Conservation (phyloP, 2,113 vertebrate genomes). For the Panthera tigris region DNA sequence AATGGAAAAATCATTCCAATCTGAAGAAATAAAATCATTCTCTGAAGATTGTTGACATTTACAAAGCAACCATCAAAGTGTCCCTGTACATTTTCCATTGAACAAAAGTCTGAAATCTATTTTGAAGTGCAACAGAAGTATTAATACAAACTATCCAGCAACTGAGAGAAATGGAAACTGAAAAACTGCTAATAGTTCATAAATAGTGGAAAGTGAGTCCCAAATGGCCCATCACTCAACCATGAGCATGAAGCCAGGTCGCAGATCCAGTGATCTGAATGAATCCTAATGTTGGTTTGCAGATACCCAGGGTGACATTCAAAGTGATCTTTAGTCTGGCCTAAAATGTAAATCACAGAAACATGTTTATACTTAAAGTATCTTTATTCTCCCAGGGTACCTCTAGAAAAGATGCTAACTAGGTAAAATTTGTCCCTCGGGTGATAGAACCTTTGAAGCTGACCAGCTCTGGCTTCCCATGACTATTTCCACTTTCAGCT, state of each 20-base stretch:
- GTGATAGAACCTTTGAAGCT: neutral
- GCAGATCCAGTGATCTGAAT: neutral
- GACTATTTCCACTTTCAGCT: neutral
- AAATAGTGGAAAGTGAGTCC: neutral
- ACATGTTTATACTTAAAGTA: neutral
- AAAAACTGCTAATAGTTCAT: neutral
- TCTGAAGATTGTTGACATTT: slow-evolving; percentile 69
- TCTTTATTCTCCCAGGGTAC: neutral
- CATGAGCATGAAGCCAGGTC: neutral
- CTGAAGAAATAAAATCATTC: slow-evolving; percentile 62
- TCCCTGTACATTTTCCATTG: neutral
- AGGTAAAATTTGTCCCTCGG: neutral
- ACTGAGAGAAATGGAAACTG: slow-evolving; percentile 37
- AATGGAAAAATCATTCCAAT: slow-evolving; percentile 68
- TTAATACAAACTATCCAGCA: neutral
- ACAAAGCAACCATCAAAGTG: slow-evolving; percentile 17
- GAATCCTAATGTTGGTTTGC: neutral
- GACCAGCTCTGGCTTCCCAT: neutral
- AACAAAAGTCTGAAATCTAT: neutral
- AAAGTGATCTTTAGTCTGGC: no score
- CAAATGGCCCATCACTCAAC: neutral
- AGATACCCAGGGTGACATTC: neutral
- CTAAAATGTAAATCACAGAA: neutral
- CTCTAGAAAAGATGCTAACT: neutral
- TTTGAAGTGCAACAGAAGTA: neutral